Evolutionary conservation across 2,888 invertebrate genomes (phyloP), one percentile per base, ranked within the genome.

Genomic region (Lycia hirtaria): DNA sequence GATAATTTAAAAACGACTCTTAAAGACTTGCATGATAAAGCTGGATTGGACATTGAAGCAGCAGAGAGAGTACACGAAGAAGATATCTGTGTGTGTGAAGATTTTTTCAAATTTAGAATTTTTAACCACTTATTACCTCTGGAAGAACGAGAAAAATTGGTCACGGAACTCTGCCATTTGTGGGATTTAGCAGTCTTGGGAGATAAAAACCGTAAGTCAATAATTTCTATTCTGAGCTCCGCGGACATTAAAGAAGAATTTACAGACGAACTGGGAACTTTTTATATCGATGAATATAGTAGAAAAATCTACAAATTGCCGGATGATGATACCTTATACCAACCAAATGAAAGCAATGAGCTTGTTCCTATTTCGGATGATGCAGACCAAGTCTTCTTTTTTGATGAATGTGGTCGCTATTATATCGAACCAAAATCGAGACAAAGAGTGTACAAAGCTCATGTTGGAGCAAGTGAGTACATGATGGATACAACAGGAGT

Each of bases 341-440:
- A 91, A 63, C 76, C 76, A 37, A 88, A 92, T 74, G 91, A 92
- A 66, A 61, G 60, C 19, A 81, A 85, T 50, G 73, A 81, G 67
- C 76, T 92, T 50, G 87, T 91, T 3, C 83, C 85, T 22, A 40
- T 92, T 19, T 61, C 78, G 56, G 92, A 92, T 68, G 89, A 90
- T 62, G 54, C 48, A 24, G 74, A 80, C 4, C 82, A 87, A 53
- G 56, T 90, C 56, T 92, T 84, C 72, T 91, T 74, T 69, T 92
- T 83, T 68, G 92, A 92, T 57, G 87, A 88, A 64, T 92, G 91
- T 68, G 92, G 92, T 4, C 81, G 91, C 43, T 90, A 92, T 68
- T 92, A 73, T 64, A 63, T 86, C 20, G 84, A 91, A 45, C 30
- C 63, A 4, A 80, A 75, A 56, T 82, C 81, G 19, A 82, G 80